Evolutionary conservation across 2,888 invertebrate species (phyloP).

Genomic region (Ochropleura plecta): DNA sequence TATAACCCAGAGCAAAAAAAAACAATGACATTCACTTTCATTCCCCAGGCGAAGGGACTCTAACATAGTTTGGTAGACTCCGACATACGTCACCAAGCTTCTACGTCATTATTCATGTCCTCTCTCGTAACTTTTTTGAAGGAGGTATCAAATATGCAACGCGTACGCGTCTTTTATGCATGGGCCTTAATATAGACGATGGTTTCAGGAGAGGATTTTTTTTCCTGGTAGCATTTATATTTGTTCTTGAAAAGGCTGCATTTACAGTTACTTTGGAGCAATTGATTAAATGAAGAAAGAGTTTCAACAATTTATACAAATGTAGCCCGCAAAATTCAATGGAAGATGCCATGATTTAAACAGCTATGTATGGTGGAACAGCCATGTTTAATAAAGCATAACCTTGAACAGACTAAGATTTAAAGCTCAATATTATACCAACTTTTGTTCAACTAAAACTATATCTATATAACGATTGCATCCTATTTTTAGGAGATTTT

Average conservation of each 20-base stretch:
- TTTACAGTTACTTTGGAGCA: background rate
- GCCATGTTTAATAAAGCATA: too few species aligned
- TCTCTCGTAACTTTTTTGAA: conserved; percentile 33
- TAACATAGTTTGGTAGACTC: conserved; percentile 41
- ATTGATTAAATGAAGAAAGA: background rate
- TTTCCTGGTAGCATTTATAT: conserved; percentile 9
- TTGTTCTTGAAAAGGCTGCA: conserved; percentile 2
- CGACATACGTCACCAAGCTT: conserved; percentile 47
- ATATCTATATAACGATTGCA: too few species aligned
- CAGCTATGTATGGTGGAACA: too few species aligned
- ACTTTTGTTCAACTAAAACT: too few species aligned
- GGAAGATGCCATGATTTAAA: too few species aligned
- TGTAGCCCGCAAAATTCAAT: background rate
- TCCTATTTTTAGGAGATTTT: too few species aligned
- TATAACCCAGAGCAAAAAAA: background rate
- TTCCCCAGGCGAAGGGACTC: conserved; percentile 18
- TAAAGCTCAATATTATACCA: too few species aligned
- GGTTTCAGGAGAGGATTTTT: conserved; percentile 7
- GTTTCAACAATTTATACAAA: background rate
- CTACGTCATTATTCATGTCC: conserved; percentile 43
- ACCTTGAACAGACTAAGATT: too few species aligned
- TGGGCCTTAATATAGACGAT: conserved; percentile 17
- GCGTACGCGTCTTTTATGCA: conserved; percentile 26
- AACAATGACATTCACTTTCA: conserved; percentile 29
- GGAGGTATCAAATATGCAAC: conserved; percentile 50